A percentile compares a stretch with the other conserved stretches of the same genome.
Evolutionary conservation across 2,888 invertebrate species (phyloP).

Genomic region (Galeruca laticollis): DNA sequence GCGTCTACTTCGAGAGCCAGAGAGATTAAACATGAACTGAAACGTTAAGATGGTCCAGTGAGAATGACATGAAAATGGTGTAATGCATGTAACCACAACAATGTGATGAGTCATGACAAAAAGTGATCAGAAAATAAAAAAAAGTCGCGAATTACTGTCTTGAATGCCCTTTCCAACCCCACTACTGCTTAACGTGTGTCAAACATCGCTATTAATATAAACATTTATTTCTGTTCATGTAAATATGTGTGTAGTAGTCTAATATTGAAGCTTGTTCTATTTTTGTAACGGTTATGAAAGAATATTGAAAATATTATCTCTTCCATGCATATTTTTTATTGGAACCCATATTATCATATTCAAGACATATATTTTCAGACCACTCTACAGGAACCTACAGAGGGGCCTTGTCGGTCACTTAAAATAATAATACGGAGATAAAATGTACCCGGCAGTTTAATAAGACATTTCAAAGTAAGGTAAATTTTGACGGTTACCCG

Average conservation of each 20-base stretch:
- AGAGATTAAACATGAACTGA: slow-evolving; percentile 15
- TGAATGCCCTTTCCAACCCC: neutral
- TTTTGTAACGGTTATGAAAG: neutral
- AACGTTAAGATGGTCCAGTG: slow-evolving; percentile 10
- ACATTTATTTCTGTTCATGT: neutral
- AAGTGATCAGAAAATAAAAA: slow-evolving; percentile 3
- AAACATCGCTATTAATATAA: neutral
- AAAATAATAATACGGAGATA: no score
- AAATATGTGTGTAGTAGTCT: neutral
- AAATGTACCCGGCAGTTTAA: no score
- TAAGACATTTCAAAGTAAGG: no score
- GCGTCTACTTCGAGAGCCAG: neutral
- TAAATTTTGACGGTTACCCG: no score
- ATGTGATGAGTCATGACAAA: no score
- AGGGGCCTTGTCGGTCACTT: no score
- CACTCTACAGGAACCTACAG: no score
- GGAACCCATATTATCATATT: neutral
- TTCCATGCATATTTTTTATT: neutral
- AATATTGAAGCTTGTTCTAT: neutral
- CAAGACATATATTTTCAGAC: no score
- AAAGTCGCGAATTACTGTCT: neutral
- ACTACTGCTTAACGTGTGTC: slow-evolving; percentile 2
- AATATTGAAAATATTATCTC: neutral
- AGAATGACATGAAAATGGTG: no score
- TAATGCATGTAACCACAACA: neutral